phyloP scores from a whole-genome alignment of 2,888 invertebrate genomes.

The Xestia rhomboidea region DNA sequence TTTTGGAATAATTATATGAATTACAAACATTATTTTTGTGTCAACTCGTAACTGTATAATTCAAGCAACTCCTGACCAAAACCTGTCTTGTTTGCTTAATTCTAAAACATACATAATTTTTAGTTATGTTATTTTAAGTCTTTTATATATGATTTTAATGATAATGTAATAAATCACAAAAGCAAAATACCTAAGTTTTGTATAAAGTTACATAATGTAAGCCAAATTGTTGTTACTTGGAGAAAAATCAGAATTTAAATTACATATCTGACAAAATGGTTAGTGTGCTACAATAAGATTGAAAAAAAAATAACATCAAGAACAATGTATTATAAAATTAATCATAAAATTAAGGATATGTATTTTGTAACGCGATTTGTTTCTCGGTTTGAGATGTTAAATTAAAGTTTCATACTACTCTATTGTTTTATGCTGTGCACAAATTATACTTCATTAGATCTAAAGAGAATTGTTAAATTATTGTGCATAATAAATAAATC shows the following conservation, averaged over 20 bases:
- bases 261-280: constrained; percentile 91
- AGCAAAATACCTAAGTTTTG: constrained; percentile 80
- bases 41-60: constrained; percentile 38
- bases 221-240: constrained; percentile 89
- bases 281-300: constrained; percentile 90
- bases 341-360: constrained; percentile 89
- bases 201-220: constrained; percentile 84
- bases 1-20: constrained; percentile 66
- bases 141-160: constrained; percentile 79
- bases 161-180: constrained; percentile 77
- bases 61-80: constrained; percentile 51
- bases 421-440: constrained; percentile 89
- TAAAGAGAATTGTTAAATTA: constrained; percentile 83
- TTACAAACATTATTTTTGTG: constrained; percentile 39
- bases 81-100: constrained; percentile 69
- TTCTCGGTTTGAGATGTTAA: constrained; percentile 89
- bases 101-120: constrained; percentile 70
- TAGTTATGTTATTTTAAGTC: constrained; percentile 73
- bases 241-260: constrained; percentile 90
- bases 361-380: constrained; percentile 90
- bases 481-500: constrained; percentile 82
- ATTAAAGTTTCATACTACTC: constrained; percentile 80
- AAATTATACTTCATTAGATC: constrained; percentile 82
- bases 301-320: constrained; percentile 86
- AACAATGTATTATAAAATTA: constrained; percentile 90